Evolutionary conservation across 1,140 invertebrate genomes (phyloP).

Genomic region (Brachionus calyciflorus): DNA sequence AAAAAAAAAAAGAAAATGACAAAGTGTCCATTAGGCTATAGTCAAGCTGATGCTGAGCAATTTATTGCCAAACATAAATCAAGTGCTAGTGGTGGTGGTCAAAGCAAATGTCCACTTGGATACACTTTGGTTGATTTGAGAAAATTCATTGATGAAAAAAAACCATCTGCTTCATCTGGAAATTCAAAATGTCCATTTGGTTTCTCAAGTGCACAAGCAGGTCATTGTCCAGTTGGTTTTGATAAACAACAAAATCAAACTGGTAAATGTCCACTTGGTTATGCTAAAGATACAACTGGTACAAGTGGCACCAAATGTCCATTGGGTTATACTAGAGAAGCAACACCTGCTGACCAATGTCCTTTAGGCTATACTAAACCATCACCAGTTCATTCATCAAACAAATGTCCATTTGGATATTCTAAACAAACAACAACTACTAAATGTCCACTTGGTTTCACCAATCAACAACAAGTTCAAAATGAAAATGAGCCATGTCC

Average conservation of each 20-base stretch:
- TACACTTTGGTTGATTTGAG: too few species aligned
- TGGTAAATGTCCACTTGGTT: too few species aligned
- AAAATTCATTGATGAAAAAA: background rate
- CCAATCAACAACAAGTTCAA: too few species aligned
- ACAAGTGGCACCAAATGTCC: too few species aligned
- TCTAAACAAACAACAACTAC: background rate
- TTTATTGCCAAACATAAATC: slow-evolving; percentile 5
- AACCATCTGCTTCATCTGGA: background rate
- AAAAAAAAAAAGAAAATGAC: too few species aligned
- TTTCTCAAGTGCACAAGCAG: background rate
- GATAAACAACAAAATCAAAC: too few species aligned
- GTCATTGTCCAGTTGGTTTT: too few species aligned
- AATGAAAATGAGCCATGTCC: too few species aligned
- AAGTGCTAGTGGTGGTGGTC: too few species aligned
- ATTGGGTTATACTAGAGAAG: too few species aligned
- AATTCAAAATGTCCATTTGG: background rate
- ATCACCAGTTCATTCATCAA: background rate
- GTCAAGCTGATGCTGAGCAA: background rate
- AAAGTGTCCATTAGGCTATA: slow-evolving; percentile 14
- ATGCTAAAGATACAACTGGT: too few species aligned
- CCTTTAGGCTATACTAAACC: background rate
- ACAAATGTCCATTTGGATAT: background rate
- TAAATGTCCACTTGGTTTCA: background rate
- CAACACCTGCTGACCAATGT: background rate
- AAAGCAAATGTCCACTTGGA: too few species aligned